A percentile compares a stretch with the other conserved stretches of the same genome.
Evolutionary conservation across 2,888 invertebrate species (phyloP).

Genomic region (Limenitis camilla): DNA sequence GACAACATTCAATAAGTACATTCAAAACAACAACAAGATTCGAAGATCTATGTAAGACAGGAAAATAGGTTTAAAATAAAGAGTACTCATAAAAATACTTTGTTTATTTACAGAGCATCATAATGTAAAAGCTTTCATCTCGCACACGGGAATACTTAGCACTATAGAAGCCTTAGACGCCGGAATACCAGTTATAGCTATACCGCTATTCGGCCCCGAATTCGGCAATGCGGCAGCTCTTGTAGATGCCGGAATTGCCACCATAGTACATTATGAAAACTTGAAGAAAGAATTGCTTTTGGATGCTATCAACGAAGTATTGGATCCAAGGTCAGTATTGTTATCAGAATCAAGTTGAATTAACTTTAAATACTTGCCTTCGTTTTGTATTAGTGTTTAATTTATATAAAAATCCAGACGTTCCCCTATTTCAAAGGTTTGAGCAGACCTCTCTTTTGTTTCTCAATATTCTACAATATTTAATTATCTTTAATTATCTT

Average conservation of each 20-base stretch:
- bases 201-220: constrained; percentile 83
- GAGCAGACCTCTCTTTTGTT: too few relatives aligned
- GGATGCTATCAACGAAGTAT: constrained; percentile 71
- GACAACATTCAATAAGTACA: too few relatives aligned
- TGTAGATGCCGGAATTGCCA: constrained; percentile 75
- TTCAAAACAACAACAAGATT: too few relatives aligned
- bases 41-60: too few relatives aligned
- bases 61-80: too few relatives aligned
- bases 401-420: too few relatives aligned
- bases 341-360: not conserved
- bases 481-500: too few relatives aligned
- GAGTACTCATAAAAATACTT: too few relatives aligned
- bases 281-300: constrained; percentile 73
- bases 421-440: too few relatives aligned
- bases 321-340: constrained; percentile 70
- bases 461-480: too few relatives aligned
- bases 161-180: constrained; percentile 79
- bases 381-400: too few relatives aligned
- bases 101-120: constrained; percentile 83
- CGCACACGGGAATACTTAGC: constrained; percentile 80
- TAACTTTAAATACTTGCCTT: too few relatives aligned
- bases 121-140: constrained; percentile 78
- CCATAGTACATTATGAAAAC: constrained; percentile 71
- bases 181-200: constrained; percentile 78
- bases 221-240: constrained; percentile 77